Percentiles rank a stretch among this genome's conserved stretches.
Conservation (phyloP, 1,140 invertebrate species). For the Drosophila triauraria region DNA sequence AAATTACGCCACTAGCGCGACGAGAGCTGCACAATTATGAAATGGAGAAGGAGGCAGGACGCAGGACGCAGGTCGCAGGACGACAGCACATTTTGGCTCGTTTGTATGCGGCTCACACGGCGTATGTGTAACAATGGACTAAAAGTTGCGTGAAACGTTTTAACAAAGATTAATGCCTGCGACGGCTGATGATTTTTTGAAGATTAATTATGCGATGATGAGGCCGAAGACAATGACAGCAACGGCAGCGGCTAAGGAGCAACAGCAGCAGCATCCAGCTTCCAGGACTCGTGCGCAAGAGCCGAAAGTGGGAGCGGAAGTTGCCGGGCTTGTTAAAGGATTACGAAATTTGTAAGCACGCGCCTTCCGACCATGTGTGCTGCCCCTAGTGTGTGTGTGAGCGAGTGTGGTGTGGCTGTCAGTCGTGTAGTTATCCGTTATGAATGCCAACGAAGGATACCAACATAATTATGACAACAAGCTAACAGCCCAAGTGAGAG, state of each 20-base stretch:
- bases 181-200: constrained; percentile 84
- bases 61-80: background rate
- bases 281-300: constrained; percentile 50
- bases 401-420: constrained; percentile 29
- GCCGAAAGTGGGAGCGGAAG: constrained; percentile 60
- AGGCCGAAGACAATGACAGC: constrained; percentile 80
- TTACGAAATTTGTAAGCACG: constrained; percentile 81
- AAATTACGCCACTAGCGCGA: constrained; percentile 51
- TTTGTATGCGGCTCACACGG: constrained; percentile 74
- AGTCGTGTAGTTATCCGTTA: constrained; percentile 56
- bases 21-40: constrained; percentile 65
- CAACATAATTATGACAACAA: constrained; percentile 55
- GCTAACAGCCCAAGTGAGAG: constrained; percentile 1
- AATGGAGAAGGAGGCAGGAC: constrained; percentile 34
- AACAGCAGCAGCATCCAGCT: constrained; percentile 13
- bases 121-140: constrained; percentile 82
- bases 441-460: constrained; percentile 54
- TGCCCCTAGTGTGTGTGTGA: background rate
- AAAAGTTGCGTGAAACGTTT: constrained; percentile 84
- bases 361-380: constrained; percentile 51
- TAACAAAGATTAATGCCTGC: constrained; percentile 84
- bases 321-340: constrained; percentile 77
- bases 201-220: constrained; percentile 85
- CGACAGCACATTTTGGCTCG: constrained; percentile 25
- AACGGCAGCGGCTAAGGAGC: constrained; percentile 22